Percentiles rank a stretch among this genome's conserved stretches.
Conservation (phyloP, 2,797 vertebrate genomes). For the Danionella dracula region DNA sequence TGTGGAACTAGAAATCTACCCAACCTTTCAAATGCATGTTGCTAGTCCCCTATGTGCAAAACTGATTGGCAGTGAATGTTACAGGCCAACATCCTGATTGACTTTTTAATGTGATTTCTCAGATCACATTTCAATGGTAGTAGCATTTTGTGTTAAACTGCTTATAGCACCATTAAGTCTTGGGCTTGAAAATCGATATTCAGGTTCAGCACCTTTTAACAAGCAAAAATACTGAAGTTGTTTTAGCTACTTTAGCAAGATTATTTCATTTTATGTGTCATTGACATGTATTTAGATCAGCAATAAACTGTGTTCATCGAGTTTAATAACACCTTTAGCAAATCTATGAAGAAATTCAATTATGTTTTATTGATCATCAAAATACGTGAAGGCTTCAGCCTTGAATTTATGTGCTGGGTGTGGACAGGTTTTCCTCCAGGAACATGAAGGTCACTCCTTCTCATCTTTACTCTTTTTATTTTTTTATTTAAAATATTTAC, state of each 20-base stretch:
- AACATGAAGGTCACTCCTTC: constrained; percentile 43
- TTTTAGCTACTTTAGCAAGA: constrained; percentile 9
- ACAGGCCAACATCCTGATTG: not conserved
- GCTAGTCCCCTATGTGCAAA: not conserved
- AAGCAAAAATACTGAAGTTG: not conserved
- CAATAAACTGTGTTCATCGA: constrained; percentile 35
- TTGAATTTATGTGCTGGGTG: constrained; percentile 39
- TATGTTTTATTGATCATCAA: constrained; percentile 54
- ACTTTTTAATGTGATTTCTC: not conserved
- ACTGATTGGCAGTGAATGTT: not conserved
- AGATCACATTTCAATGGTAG: not conserved
- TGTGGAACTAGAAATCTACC: not conserved
- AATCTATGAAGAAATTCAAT: constrained; percentile 51
- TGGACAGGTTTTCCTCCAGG: constrained; percentile 18
- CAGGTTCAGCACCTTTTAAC: constrained; percentile 1
- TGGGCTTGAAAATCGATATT: not conserved
- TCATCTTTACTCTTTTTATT: not conserved
- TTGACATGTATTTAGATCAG: constrained; percentile 31
- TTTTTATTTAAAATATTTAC: too few relatives aligned
- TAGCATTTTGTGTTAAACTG: not conserved
- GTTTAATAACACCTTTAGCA: constrained; percentile 43
- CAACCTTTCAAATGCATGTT: not conserved
- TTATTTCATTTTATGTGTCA: constrained; percentile 40
- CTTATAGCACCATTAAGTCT: constrained; percentile 39
- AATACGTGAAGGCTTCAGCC: constrained; percentile 30